Evolutionary conservation across 2,113 vertebrate species (phyloP).

Genomic region (Ovibos moschatus): DNA sequence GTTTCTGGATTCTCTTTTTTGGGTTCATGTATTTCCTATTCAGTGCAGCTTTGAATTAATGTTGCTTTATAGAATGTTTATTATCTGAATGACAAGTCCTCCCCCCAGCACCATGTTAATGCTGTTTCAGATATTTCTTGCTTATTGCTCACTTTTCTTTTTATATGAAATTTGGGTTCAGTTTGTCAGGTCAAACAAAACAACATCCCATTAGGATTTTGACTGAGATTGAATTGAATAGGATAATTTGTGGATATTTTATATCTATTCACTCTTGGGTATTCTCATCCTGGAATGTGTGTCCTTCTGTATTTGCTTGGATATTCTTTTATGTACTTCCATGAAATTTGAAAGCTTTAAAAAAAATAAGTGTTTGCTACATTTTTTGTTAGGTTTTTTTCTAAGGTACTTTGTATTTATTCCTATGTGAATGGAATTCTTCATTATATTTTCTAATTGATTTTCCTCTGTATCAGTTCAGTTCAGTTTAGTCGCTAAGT

Average conservation of each 20-base stretch:
- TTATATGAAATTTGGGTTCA: not conserved
- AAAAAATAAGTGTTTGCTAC: not conserved
- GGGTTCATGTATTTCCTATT: not conserved
- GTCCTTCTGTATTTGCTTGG: not conserved
- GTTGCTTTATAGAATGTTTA: not conserved
- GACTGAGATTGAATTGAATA: not conserved
- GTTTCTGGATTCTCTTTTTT: not conserved
- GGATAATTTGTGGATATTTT: not conserved
- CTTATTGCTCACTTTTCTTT: conserved; percentile 1
- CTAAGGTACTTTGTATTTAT: not conserved
- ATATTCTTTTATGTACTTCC: not conserved
- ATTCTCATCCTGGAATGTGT: not conserved
- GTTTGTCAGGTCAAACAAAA: not conserved
- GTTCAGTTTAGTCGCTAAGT: not conserved
- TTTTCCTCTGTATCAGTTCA: not conserved
- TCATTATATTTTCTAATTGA: not conserved
- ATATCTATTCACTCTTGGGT: not conserved
- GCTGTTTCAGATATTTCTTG: not conserved
- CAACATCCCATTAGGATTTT: not conserved
- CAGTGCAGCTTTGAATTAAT: conserved; percentile 11
- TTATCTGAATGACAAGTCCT: not conserved
- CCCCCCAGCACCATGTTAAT: not conserved
- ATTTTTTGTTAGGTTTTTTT: conserved; percentile 11
- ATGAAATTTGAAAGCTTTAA: conserved; percentile 8
- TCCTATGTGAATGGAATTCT: not conserved